phyloP scores from a whole-genome alignment of 1,140 invertebrate genomes.

The Proctacanthus coquilletti region DNA sequence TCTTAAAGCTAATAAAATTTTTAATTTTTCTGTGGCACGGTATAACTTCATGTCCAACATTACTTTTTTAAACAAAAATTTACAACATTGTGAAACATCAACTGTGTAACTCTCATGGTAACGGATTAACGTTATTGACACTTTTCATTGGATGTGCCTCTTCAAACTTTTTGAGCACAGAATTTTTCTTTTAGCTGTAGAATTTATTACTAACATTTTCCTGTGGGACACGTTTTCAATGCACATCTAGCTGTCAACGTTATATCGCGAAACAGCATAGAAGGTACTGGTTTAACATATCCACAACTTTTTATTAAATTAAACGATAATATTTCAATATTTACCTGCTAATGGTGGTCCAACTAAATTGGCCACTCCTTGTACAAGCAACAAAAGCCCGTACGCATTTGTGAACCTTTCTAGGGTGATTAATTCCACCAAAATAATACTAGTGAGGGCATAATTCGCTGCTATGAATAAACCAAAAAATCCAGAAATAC shows the following conservation, averaged over 20 bases:
- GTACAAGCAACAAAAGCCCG: constrained; percentile 69
- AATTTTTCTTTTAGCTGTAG: not conserved
- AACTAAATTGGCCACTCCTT: constrained; percentile 74
- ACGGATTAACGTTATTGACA: too few relatives aligned
- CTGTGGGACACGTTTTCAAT: too few relatives aligned
- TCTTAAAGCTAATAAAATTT: too few relatives aligned
- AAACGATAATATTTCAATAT: too few relatives aligned
- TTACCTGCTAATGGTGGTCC: constrained; percentile 75
- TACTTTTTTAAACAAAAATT: too few relatives aligned
- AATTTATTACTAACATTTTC: not conserved
- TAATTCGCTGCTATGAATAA: constrained; percentile 78
- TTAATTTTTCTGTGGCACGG: too few relatives aligned
- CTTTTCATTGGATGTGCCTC: too few relatives aligned
- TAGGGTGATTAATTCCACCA: constrained; percentile 69
- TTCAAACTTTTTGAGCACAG: not conserved
- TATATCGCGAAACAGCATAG: not conserved
- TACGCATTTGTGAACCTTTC: constrained; percentile 84
- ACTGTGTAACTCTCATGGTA: too few relatives aligned
- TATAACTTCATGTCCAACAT: too few relatives aligned
- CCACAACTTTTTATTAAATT: not conserved
- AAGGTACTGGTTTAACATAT: not conserved
- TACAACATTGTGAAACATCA: too few relatives aligned
- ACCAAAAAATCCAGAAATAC: constrained; percentile 57
- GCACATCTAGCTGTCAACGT: not conserved
- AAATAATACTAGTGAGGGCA: constrained; percentile 68